Evolutionary conservation across 2,797 vertebrate species (phyloP).

Genomic region (Phoxinus dragarum): DNA sequence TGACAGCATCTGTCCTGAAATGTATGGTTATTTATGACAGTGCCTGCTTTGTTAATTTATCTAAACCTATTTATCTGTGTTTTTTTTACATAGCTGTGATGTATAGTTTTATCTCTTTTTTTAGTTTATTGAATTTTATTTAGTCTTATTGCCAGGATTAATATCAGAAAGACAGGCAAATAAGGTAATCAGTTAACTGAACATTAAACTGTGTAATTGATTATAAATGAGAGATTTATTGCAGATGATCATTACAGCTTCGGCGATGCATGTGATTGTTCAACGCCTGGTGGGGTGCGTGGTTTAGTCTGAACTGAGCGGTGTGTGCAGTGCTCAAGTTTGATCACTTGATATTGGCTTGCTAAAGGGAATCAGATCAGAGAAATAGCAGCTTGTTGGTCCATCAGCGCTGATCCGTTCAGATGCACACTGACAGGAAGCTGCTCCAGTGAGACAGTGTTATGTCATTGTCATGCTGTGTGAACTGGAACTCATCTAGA

Average conservation of each 20-base stretch:
- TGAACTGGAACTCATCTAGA: neutral
- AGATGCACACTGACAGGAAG: neutral
- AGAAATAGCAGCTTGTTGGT: neutral
- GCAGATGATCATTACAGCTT: neutral
- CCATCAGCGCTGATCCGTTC: neutral
- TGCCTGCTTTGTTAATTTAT: neutral
- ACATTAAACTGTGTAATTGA: slow-evolving; percentile 14
- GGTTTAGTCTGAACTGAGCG: neutral
- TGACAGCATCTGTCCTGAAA: neutral
- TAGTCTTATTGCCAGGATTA: neutral
- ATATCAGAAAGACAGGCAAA: neutral
- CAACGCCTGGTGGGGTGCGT: neutral
- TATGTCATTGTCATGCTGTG: neutral
- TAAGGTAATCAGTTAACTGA: neutral
- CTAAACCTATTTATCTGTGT: neutral
- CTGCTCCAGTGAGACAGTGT: neutral
- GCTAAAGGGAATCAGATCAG: neutral
- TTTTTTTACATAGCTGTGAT: neutral
- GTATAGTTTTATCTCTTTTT: neutral
- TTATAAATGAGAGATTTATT: neutral
- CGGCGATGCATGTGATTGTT: neutral
- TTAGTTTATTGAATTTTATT: neutral
- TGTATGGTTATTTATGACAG: neutral
- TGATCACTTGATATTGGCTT: neutral
- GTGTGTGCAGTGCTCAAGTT: neutral